Conservation (phyloP, 2,797 vertebrate genomes). For the Chromis chromis region DNA sequence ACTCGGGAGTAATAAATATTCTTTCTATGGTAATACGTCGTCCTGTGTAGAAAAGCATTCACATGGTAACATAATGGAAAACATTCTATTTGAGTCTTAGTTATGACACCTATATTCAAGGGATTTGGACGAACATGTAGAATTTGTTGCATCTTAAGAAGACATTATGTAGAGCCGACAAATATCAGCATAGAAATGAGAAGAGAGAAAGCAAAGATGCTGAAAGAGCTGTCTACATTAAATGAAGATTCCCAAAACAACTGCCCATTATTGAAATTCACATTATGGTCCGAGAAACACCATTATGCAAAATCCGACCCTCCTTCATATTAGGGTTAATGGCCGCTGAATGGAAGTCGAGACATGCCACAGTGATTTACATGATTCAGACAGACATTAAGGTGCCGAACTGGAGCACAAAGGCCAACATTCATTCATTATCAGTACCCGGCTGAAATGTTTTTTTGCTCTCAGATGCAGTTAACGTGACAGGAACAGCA, state of each 20-base stretch:
- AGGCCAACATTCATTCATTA: slow-evolving; percentile 61
- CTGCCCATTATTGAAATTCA: slow-evolving; percentile 37
- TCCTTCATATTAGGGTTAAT: slow-evolving; percentile 50
- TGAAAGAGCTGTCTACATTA: slow-evolving; percentile 19
- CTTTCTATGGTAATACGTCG: slow-evolving; percentile 38
- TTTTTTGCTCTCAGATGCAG: slow-evolving; percentile 52
- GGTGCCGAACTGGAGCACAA: slow-evolving; percentile 57
- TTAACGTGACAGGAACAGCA: slow-evolving; percentile 47
- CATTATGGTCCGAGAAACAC: slow-evolving; percentile 48
- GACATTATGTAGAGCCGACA: slow-evolving; percentile 20
- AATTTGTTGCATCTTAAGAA: slow-evolving; percentile 36
- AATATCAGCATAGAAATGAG: slow-evolving; percentile 23
- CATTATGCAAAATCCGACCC: slow-evolving; percentile 26
- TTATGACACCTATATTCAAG: not conserved
- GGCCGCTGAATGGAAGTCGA: slow-evolving; percentile 34
- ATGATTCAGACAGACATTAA: slow-evolving; percentile 57
- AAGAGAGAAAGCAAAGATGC: slow-evolving; percentile 16
- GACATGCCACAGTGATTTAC: slow-evolving; percentile 39
- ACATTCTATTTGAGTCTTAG: slow-evolving; percentile 32
- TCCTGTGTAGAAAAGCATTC: slow-evolving; percentile 55
- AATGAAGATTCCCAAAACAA: slow-evolving; percentile 32
- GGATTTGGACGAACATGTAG: slow-evolving; percentile 27
- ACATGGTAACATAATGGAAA: slow-evolving; percentile 33
- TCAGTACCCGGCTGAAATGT: slow-evolving; percentile 46
- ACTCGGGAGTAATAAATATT: slow-evolving; percentile 62